These are phyloP conservation scores for Drosophila infuscata DNA, from an alignment of 2,888 invertebrate species.

Conservation along the genomic window DNA sequence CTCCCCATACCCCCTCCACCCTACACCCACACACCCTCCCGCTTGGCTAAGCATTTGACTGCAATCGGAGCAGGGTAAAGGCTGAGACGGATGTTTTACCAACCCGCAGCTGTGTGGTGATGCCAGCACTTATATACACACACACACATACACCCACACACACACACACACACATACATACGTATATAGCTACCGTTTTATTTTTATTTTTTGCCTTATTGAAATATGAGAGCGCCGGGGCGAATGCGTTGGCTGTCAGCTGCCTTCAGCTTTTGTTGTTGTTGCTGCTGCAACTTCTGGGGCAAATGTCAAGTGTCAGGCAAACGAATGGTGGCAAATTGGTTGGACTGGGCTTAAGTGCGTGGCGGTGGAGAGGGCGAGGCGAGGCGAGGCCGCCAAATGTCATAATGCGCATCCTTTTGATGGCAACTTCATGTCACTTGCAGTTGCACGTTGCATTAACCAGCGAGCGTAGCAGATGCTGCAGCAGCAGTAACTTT, in stretches of 20 bases:
- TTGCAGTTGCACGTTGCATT: slow-evolving; percentile 36
- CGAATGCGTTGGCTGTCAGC: slow-evolving; percentile 39
- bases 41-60: slow-evolving; percentile 36
- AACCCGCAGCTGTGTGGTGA: slow-evolving; percentile 45
- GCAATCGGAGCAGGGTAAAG: neutral
- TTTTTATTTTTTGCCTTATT: slow-evolving; percentile 39
- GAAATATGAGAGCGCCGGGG: slow-evolving; percentile 57
- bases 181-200: neutral
- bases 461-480: slow-evolving; percentile 18
- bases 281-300: neutral
- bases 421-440: slow-evolving; percentile 53
- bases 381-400: slow-evolving; percentile 49
- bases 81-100: slow-evolving; percentile 41
- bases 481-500: slow-evolving; percentile 13
- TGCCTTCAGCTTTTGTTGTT: slow-evolving; percentile 17
- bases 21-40: neutral
- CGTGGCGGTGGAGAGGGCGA: neutral
- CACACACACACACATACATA: neutral
- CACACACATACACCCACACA: neutral
- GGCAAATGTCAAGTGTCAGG: slow-evolving; percentile 71
- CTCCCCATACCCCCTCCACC: neutral
- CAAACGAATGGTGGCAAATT: slow-evolving; percentile 33
- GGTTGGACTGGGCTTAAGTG: slow-evolving; percentile 40
- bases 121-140: slow-evolving; percentile 21
- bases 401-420: slow-evolving; percentile 64